Evolutionary conservation across 2,113 vertebrate species (phyloP), one percentile per base, ranked within the genome.

Genomic region (Neofelis nebulosa): DNA sequence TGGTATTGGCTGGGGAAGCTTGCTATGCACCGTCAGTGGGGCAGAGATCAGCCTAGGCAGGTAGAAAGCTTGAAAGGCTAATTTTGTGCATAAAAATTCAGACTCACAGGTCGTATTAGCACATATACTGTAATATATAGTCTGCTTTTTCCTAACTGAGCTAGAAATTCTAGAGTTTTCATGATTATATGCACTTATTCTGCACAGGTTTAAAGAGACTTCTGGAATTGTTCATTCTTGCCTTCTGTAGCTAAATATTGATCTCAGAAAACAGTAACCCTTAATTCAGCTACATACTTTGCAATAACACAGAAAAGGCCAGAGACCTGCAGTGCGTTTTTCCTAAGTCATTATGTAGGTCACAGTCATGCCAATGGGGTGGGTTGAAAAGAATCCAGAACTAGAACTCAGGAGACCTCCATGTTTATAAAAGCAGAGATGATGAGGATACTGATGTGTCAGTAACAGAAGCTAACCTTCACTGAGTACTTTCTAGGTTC

Each of bases 371-470:
- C 13, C 48, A 25, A 21, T 31, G n/a, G 66, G 85, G 5, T 55
- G 11, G 33, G 19, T 33, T 29, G 11, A 65, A 9, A 74, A 27
- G 38, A 82, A n/a, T 14, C 16, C 21, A 19, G 45, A 48, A 38
- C 33, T 7, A 18, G 23, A 61, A 38, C 3, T 76, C 31, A 71
- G 52, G 25, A 66, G 52, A 74, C 5, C 19, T 36, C 36, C 1
- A 7, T 3, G 13, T 41, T 52, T 57, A 52, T 2, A 1, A 13
- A 45, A 55, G 8, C 29, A 25, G 0, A 36, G 66, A 2, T 9
- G 63, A n/a, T 0, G 48, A 61, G 33, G 65, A 23, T 1, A 27
- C 7, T 5, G 31, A 25, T 0, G 55, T 11, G 33, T 13, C 3
- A 18, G 8, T 3, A 15, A 61, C 0, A 25, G 21, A 9, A 80